Conservation (phyloP, 2,113 vertebrate species). For the Cairina moschata region DNA sequence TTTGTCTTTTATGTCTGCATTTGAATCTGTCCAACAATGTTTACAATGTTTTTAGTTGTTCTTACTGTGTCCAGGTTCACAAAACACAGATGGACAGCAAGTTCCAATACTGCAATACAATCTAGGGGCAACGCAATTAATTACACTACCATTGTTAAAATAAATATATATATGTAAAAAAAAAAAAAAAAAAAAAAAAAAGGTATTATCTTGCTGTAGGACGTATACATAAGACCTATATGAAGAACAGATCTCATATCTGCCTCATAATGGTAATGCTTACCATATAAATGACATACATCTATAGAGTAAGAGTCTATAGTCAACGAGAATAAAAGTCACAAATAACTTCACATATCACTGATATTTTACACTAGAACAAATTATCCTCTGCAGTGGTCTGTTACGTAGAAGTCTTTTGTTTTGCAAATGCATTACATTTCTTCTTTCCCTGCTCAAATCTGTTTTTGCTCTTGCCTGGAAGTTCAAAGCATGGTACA, state of each 20-base stretch:
- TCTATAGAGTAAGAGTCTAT: neutral
- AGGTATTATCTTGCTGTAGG: neutral
- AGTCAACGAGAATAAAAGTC: neutral
- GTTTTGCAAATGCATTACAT: fast-evolving
- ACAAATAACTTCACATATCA: neutral
- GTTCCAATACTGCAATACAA: neutral
- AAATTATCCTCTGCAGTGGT: neutral
- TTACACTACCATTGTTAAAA: neutral
- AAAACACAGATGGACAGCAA: neutral
- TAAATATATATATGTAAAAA: too few species aligned
- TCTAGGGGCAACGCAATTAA: neutral
- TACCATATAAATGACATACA: neutral
- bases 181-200: neutral
- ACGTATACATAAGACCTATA: neutral
- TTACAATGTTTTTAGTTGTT: neutral
- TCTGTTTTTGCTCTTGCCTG: neutral
- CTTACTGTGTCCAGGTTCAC: neutral
- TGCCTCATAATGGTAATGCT: neutral
- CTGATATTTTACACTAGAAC: neutral
- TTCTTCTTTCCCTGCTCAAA: neutral
- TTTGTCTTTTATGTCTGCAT: neutral
- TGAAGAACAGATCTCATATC: neutral
- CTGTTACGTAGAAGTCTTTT: neutral
- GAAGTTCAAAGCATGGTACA: neutral
- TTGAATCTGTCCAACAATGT: neutral